Percentiles rank a stretch among this genome's conserved stretches.
phyloP scores from a whole-genome alignment of 1,140 invertebrate species.

The Pararge aegeria region DNA sequence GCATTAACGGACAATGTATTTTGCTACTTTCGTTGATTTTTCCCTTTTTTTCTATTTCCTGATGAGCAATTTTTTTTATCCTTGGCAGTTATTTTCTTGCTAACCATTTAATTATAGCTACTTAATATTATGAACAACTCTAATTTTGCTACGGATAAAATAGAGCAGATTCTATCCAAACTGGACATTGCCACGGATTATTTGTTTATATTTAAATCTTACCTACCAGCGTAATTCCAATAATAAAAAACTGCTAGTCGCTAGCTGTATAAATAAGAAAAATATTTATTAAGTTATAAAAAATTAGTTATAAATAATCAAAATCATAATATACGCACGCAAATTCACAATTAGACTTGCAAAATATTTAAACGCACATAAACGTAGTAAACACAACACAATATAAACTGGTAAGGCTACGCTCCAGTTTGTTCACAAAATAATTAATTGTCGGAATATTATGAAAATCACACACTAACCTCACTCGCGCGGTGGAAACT shows the following conservation, averaged over 20 bases:
- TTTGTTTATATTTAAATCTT: not conserved
- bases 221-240: not conserved
- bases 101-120: too few relatives aligned
- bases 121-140: too few relatives aligned
- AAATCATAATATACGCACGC: not conserved
- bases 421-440: conserved; percentile 41
- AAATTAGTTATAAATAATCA: conserved; percentile 11
- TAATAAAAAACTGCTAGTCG: not conserved
- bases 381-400: conserved; percentile 25
- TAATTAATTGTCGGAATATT: conserved; percentile 34
- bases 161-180: too few relatives aligned
- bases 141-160: too few relatives aligned
- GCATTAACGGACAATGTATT: too few relatives aligned
- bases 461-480: conserved; percentile 61
- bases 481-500: conserved; percentile 60
- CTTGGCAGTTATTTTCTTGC: too few relatives aligned
- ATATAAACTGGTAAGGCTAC: conserved; percentile 25
- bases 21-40: too few relatives aligned
- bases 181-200: too few relatives aligned
- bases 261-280: too few relatives aligned
- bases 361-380: conserved; percentile 15
- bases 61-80: too few relatives aligned
- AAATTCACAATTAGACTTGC: conserved; percentile 15
- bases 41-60: too few relatives aligned
- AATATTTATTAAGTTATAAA: not conserved